Conservation (phyloP, 2,797 vertebrate species). For the Phrynocephalus forsythii region DNA sequence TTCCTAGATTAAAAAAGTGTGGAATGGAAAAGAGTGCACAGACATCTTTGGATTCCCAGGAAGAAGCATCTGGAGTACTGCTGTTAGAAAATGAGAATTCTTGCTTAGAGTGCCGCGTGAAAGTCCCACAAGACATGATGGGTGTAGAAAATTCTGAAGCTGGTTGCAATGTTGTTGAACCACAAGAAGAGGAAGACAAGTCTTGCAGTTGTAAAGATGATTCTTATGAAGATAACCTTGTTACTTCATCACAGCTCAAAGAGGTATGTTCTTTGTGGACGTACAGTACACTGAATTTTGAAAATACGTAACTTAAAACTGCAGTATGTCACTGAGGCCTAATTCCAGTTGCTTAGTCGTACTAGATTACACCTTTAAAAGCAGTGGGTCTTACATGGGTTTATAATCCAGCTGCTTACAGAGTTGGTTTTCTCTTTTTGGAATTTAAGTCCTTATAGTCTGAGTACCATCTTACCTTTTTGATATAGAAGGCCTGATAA, state of each 20-base stretch:
- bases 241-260: conserved; percentile 84
- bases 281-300: neutral
- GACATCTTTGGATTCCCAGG: conserved; percentile 98
- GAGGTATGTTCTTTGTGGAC: conserved; percentile 82
- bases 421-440: no score
- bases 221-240: conserved; percentile 84
- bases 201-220: conserved; percentile 84
- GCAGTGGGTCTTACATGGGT: no score
- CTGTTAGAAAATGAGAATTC: conserved; percentile 84
- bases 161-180: conserved; percentile 85
- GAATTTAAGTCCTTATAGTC: neutral
- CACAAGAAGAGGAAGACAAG: conserved; percentile 78
- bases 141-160: conserved; percentile 78
- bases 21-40: conserved; percentile 99
- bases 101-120: conserved; percentile 89
- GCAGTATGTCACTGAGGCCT: neutral
- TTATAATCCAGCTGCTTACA: no score
- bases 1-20: conserved; percentile 96
- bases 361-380: no score
- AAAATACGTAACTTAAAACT: neutral
- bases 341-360: no score
- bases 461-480: neutral
- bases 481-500: neutral
- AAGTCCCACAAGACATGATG: conserved; percentile 78
- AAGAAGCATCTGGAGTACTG: conserved; percentile 87